These are phyloP conservation scores for Ophraella communa DNA, from an alignment of 2,888 invertebrate species.

Conservation along the genomic window DNA sequence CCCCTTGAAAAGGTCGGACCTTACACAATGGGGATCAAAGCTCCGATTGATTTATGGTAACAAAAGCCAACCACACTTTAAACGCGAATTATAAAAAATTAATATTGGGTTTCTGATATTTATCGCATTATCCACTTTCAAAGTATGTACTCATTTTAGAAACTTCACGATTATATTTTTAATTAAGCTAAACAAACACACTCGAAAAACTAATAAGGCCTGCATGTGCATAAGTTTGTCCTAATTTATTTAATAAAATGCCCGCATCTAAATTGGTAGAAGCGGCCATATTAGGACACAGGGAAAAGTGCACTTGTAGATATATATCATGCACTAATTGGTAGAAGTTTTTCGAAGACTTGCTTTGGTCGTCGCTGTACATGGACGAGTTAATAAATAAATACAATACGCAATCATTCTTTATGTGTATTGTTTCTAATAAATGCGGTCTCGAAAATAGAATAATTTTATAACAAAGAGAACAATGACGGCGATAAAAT, in stretches of 20 bases:
- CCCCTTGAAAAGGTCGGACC: too few species aligned
- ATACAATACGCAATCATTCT: constrained; percentile 17
- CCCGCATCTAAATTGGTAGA: constrained; percentile 33
- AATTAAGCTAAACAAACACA: not conserved
- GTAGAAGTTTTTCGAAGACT: constrained; percentile 20
- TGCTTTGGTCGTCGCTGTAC: not conserved
- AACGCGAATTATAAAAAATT: too few species aligned
- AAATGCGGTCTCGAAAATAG: not conserved
- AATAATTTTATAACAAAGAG: not conserved
- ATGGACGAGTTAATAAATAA: constrained; percentile 14
- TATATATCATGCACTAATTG: constrained; percentile 27
- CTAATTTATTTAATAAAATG: constrained; percentile 34
- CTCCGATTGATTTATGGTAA: too few species aligned
- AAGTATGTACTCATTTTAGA: too few species aligned
- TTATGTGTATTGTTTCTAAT: constrained; percentile 12
- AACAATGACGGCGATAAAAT: not conserved
- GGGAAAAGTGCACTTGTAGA: constrained; percentile 28
- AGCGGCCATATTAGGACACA: constrained; percentile 25
- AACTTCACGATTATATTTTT: not conserved
- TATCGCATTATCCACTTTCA: too few species aligned
- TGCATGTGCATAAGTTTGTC: constrained; percentile 22
- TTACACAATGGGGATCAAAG: too few species aligned
- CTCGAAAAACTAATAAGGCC: constrained; percentile 30
- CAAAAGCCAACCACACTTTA: too few species aligned
- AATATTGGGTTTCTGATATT: too few species aligned